Conservation (phyloP, 2,113 vertebrate genomes). For the Chlorocebus sabaeus region DNA sequence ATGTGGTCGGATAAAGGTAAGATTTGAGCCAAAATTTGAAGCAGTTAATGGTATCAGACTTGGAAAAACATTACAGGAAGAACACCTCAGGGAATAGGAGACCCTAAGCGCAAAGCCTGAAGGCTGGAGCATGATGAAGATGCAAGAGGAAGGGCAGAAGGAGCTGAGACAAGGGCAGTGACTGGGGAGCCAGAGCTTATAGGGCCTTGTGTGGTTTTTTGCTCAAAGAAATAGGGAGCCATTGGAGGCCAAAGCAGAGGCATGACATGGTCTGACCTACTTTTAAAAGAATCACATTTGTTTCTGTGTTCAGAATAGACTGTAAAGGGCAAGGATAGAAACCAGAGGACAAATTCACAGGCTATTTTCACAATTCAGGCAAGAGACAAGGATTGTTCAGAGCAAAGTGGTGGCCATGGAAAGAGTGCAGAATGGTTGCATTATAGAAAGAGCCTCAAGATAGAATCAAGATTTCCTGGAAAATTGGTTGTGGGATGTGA, state of each 20-base stretch:
- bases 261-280: not conserved
- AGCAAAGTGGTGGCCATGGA: not conserved
- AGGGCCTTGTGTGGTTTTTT: not conserved
- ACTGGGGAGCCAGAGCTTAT: not conserved
- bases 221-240: not conserved
- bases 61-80: not conserved
- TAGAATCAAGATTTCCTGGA: not conserved
- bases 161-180: not conserved
- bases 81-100: not conserved
- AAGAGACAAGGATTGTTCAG: not conserved
- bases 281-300: not conserved
- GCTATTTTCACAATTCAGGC: not conserved
- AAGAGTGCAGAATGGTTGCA: not conserved
- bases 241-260: not conserved
- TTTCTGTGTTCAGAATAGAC: not conserved
- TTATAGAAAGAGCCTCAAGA: not conserved
- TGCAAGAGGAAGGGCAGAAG: not conserved
- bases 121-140: too few relatives aligned
- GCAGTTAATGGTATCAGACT: not conserved
- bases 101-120: not conserved
- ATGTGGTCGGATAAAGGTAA: not conserved
- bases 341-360: not conserved
- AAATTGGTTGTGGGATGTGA: not conserved
- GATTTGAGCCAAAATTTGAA: not conserved
- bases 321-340: not conserved